A percentile compares a stretch with the other conserved stretches of the same genome.
Evolutionary conservation across 2,888 invertebrate genomes (phyloP).

Genomic region (Orchesella flavescens): DNA sequence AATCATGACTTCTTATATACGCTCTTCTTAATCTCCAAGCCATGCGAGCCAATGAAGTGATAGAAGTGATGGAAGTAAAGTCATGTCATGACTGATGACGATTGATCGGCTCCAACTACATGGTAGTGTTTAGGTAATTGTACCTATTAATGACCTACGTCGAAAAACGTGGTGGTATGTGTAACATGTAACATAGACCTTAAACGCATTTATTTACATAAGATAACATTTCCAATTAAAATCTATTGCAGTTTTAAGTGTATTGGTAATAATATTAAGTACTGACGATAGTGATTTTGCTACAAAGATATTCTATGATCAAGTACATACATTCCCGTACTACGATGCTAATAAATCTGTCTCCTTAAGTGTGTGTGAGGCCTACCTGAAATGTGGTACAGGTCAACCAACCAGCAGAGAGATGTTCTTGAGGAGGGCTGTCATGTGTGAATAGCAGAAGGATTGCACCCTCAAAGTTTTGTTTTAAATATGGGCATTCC

Average conservation of each 20-base stretch:
- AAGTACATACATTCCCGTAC: too few species aligned
- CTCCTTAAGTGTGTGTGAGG: not conserved
- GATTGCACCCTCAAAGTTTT: not conserved
- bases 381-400: not conserved
- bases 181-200: slow-evolving; percentile 25
- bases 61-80: not conserved
- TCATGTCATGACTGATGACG: not conserved
- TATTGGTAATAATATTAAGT: not conserved
- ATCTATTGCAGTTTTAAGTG: too few species aligned
- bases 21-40: too few species aligned
- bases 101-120: not conserved
- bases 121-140: not conserved
- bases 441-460: not conserved
- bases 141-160: slow-evolving; percentile 12
- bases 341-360: too few species aligned
- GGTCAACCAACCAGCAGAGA: not conserved
- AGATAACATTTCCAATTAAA: not conserved
- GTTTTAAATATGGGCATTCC: not conserved
- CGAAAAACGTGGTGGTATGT: too few species aligned
- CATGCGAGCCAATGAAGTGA: too few species aligned
- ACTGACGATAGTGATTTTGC: not conserved
- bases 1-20: too few species aligned
- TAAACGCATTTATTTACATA: not conserved
- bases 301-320: too few species aligned
- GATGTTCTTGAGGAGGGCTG: not conserved